Conservation (phyloP, 2,888 invertebrate genomes). For the Andrena praecox region DNA sequence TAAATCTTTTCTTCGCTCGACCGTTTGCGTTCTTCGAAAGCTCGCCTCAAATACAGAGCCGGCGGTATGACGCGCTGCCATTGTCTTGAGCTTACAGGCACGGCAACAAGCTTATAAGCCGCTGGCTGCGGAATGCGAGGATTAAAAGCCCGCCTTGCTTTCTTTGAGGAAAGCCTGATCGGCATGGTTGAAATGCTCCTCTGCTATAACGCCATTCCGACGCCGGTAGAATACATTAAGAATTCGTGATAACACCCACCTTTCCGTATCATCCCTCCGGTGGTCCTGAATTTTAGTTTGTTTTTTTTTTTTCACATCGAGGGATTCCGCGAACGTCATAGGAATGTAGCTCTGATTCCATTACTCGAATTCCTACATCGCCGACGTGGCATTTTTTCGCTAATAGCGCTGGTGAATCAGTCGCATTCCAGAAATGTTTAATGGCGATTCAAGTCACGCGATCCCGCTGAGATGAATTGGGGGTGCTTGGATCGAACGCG, state of each 20-base stretch:
- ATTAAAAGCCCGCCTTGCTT: slow-evolving; percentile 69
- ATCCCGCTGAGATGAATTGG: slow-evolving; percentile 9
- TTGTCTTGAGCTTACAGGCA: slow-evolving; percentile 76
- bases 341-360: slow-evolving; percentile 28
- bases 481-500: neutral
- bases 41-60: slow-evolving; percentile 42
- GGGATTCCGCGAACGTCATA: neutral
- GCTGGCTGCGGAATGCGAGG: slow-evolving; percentile 68
- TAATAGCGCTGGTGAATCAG: neutral
- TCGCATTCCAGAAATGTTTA: neutral
- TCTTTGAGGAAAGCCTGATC: slow-evolving; percentile 56
- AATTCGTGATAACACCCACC: slow-evolving; percentile 35
- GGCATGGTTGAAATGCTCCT: slow-evolving; percentile 31
- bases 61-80: slow-evolving; percentile 70
- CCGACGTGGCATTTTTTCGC: neutral
- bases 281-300: slow-evolving; percentile 24
- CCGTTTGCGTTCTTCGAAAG: slow-evolving; percentile 55
- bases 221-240: slow-evolving; percentile 45
- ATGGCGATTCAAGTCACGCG: neutral
- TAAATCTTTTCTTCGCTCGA: slow-evolving; percentile 74
- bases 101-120: slow-evolving; percentile 72
- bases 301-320: neutral
- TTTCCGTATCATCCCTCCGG: neutral
- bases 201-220: slow-evolving; percentile 15
- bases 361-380: slow-evolving; percentile 11